phyloP scores from a whole-genome alignment of 2,113 vertebrate genomes.

The Polypterus senegalus region DNA sequence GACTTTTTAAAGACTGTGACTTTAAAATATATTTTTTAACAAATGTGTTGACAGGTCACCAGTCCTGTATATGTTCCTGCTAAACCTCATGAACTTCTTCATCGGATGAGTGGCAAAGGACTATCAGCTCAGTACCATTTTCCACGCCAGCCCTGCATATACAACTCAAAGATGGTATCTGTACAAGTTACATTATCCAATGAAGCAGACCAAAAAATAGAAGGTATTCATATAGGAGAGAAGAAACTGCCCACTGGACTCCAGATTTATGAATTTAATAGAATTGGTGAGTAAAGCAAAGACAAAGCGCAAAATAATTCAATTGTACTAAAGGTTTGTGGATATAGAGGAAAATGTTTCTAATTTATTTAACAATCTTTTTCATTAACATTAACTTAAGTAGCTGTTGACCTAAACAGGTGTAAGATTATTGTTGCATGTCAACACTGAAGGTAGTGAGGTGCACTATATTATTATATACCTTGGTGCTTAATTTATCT shows the following conservation, averaged over 20 bases:
- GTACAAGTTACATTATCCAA: conserved; percentile 75
- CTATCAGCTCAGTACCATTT: conserved; percentile 78
- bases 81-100: conserved; percentile 71
- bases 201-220: conserved; percentile 61
- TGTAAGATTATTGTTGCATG: too few species aligned
- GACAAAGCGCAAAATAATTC: too few species aligned
- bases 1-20: too few species aligned
- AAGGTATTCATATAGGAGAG: conserved; percentile 69
- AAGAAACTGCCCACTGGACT: conserved; percentile 52
- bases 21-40: neutral
- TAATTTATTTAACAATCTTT: too few species aligned
- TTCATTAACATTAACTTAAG: too few species aligned
- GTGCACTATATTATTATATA: too few species aligned
- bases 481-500: too few species aligned
- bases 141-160: conserved; percentile 70
- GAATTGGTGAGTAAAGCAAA: conserved; percentile 50
- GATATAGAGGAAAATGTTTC: too few species aligned
- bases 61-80: conserved; percentile 60
- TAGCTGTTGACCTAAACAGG: too few species aligned
- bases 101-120: conserved; percentile 87
- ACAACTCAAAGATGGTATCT: conserved; percentile 68
- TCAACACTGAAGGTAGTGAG: too few species aligned
- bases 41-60: conserved; percentile 47
- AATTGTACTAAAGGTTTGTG: too few species aligned
- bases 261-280: conserved; percentile 66